A percentile compares a stretch with the other conserved stretches of the same genome.
phyloP scores from a whole-genome alignment of 64 coral and sea anemone genomes.

The Dendronephthya gigantea region DNA sequence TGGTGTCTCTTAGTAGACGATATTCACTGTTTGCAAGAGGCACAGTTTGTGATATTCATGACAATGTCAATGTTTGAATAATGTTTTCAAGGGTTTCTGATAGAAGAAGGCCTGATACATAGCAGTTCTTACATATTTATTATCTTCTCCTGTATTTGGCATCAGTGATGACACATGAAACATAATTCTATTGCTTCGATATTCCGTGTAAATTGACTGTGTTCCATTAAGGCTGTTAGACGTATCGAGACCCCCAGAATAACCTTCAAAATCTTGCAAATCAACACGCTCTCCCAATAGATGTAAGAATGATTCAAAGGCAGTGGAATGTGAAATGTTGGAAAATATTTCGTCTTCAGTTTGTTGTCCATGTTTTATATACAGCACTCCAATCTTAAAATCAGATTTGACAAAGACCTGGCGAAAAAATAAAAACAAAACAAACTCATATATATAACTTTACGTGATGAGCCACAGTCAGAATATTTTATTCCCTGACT shows the following conservation, averaged over 20 bases:
- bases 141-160: not conserved
- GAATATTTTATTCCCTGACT: too few species aligned
- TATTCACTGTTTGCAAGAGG: too few species aligned
- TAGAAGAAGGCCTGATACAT: too few species aligned
- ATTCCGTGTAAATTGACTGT: not conserved
- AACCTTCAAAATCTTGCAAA: not conserved
- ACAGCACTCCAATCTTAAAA: slow-evolving; percentile 14
- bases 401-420: not conserved
- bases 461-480: not conserved
- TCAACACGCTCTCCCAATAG: not conserved
- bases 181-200: not conserved
- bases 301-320: not conserved
- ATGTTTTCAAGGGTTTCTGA: too few species aligned
- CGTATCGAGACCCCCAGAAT: not conserved
- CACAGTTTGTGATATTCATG: too few species aligned
- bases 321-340: not conserved
- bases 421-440: not conserved
- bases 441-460: not conserved
- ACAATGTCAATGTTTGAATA: too few species aligned
- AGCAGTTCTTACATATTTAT: not conserved
- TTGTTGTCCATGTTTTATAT: not conserved
- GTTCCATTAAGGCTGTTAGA: not conserved
- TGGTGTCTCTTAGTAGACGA: too few species aligned
- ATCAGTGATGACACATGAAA: slow-evolving; percentile 9
- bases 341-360: slow-evolving; percentile 18